Conservation (phyloP, 2,113 vertebrate genomes). For the Indri indri region DNA sequence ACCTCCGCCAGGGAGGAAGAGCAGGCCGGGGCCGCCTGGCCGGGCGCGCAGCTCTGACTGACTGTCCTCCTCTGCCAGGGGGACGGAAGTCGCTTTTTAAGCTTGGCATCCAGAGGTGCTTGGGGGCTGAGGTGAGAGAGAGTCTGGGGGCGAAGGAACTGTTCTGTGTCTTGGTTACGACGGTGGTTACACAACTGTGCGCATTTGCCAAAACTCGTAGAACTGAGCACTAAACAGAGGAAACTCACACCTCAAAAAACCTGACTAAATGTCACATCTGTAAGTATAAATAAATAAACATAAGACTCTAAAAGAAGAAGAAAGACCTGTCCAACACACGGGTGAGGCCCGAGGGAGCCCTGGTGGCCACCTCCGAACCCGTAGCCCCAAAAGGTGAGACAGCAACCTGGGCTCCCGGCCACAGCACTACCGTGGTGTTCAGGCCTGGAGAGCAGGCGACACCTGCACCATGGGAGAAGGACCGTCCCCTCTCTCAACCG, state of each 20-base stretch:
- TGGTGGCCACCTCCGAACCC: rapidly evolving
- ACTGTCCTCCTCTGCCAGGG: neutral
- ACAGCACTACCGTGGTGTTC: neutral
- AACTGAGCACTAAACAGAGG: neutral
- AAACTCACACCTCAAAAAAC: neutral
- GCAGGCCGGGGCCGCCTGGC: neutral
- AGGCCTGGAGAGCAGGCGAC: neutral
- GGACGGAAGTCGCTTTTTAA: neutral
- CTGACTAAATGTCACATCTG: rapidly evolving
- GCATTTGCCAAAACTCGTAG: neutral
- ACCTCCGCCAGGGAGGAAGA: neutral
- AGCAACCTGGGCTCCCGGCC: neutral
- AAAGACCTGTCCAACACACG: neutral
- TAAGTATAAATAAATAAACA: neutral
- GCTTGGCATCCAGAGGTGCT: rapidly evolving
- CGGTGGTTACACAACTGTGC: neutral
- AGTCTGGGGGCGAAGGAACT: rapidly evolving
- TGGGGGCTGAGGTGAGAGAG: neutral
- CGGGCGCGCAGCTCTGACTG: neutral
- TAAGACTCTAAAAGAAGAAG: neutral
- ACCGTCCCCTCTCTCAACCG: neutral
- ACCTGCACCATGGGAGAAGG: neutral
- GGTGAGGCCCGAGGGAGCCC: neutral
- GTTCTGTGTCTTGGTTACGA: rapidly evolving
- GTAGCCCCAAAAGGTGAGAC: neutral